phyloP scores from a whole-genome alignment of 23 tunicate species.

The Clavelina lepadiformis region DNA sequence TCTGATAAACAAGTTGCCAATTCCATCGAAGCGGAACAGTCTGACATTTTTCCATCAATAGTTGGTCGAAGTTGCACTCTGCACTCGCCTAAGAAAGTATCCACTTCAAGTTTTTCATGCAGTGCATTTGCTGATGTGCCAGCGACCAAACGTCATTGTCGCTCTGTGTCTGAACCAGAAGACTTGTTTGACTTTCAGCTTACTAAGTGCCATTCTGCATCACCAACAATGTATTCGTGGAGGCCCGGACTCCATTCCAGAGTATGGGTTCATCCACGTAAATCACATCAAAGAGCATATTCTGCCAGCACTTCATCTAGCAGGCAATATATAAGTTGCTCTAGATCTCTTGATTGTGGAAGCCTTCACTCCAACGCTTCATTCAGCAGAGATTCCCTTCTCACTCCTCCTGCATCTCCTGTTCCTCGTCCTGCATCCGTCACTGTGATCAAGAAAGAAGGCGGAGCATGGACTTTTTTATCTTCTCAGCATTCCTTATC shows the following conservation, averaged over 20 bases:
- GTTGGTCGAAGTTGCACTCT: conserved; percentile 45
- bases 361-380: conserved; percentile 17
- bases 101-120: background rate
- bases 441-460: conserved; percentile 75
- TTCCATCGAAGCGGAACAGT: background rate
- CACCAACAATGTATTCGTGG: conserved; percentile 18
- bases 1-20: conserved; percentile 1
- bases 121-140: conserved; percentile 27
- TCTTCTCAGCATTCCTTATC: conserved; percentile 32
- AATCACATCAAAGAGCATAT: conserved; percentile 6
- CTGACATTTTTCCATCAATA: conserved; percentile 41
- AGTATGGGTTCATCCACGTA: conserved; percentile 48
- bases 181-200: conserved; percentile 6
- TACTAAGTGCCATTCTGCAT: background rate
- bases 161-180: conserved; percentile 72
- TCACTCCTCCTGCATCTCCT: conserved; percentile 73
- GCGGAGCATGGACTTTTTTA: conserved; percentile 48
- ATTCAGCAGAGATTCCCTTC: conserved; percentile 2
- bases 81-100: conserved; percentile 36
- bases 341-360: conserved; percentile 48
- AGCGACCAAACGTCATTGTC: conserved; percentile 56
- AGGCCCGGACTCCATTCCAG: conserved; percentile 33
- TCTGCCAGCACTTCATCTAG: conserved; percentile 26
- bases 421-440: conserved; percentile 79
- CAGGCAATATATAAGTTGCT: conserved; percentile 16